phyloP scores from a whole-genome alignment of 2,888 invertebrate genomes.

The Nomada fabriciana region DNA sequence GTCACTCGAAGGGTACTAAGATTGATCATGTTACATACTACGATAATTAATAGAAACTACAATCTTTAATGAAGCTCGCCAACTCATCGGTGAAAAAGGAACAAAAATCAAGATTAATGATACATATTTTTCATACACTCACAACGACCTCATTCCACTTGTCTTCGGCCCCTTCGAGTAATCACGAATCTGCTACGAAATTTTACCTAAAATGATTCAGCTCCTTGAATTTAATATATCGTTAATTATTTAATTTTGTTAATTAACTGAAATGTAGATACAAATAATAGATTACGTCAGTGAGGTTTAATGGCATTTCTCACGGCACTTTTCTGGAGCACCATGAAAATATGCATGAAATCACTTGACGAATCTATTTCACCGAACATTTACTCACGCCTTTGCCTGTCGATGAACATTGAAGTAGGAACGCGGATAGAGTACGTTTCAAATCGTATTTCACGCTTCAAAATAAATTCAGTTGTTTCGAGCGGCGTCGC shows the following conservation, averaged over 20 bases:
- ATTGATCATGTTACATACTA: not conserved
- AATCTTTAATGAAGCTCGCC: constrained; percentile 19
- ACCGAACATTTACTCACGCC: not conserved
- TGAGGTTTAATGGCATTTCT: constrained; percentile 29
- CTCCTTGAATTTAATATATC: too few species aligned
- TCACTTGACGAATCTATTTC: not conserved
- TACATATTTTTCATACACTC: not conserved
- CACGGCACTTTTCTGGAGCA: constrained; percentile 12
- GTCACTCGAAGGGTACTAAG: not conserved
- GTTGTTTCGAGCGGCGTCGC: not conserved
- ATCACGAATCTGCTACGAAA: too few species aligned
- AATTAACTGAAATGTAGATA: constrained; percentile 24
- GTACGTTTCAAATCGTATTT: not conserved
- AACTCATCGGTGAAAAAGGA: not conserved
- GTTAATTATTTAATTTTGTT: not conserved
- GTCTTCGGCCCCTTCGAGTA: not conserved
- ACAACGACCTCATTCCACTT: not conserved
- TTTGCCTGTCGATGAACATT: not conserved
- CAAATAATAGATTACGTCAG: constrained; percentile 27
- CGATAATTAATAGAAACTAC: constrained; percentile 36
- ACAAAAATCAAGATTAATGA: constrained; percentile 23
- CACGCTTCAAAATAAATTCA: constrained; percentile 1
- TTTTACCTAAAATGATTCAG: too few species aligned
- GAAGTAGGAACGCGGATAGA: not conserved
- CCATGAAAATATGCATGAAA: not conserved